Evolutionary conservation across 2,888 invertebrate species (phyloP), one percentile per base, ranked within the genome.

Genomic region (Volucella inanis): DNA sequence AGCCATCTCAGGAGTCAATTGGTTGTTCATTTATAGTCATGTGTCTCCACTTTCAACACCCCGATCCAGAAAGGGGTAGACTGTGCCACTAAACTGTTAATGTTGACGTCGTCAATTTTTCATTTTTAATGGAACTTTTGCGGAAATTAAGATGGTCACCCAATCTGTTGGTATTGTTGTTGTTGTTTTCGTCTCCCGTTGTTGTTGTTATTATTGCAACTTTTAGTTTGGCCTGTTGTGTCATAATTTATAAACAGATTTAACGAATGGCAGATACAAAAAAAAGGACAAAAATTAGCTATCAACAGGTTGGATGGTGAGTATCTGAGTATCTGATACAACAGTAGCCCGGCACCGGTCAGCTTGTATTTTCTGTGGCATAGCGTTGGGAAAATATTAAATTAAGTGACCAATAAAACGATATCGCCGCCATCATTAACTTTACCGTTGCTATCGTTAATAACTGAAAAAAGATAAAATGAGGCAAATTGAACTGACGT

Each of bases 71-170:
- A 6, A 6, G 31, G 31, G 10, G 2, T 22, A 2, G 14, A 9
- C 43, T 15, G 50, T 55, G 45, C 38, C 22, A 43, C 45, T 49
- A n/a, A 62, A 57, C 39, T 49, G 49, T 74, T 64, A 59, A 57
- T 75, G 68, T 50, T 74, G 74, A 79, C 52, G 79, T 57, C 76
- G 67, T 59, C 72, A 80, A 85, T 85, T 85, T 85, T 85, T 85
- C 85, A 85, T 85, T 85, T 85, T 85, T 85, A 85, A 85, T 85
- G 80, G 76, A 31, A 72, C 72, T 85, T 85, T 76, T 80, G 55
- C 71, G 55, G 71, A 76, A 80, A 85, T 80, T 76, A 80, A 85
- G 85, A 68, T 41, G 68, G 64, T 78, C 57, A 68, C 74, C 79
- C 78, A 52, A 12, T 50, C 18, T 31, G 10, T 11, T 18, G 31